Evolutionary conservation across 2,888 invertebrate species (phyloP), one percentile per base, ranked within the genome.

Genomic region (Netelia fuscicornis): DNA sequence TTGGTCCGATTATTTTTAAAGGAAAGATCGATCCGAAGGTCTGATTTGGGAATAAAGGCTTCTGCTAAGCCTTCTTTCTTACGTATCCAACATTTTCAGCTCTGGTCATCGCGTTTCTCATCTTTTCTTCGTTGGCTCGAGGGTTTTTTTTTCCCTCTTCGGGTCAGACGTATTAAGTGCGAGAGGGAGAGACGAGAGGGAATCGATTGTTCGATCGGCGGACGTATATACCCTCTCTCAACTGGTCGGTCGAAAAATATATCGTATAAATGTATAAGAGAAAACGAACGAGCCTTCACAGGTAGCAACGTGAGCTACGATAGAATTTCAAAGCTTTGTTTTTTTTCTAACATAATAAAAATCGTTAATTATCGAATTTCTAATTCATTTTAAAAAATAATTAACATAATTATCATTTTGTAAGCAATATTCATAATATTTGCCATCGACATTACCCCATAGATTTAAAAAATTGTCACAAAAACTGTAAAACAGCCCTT

Each of bases 201-300:
- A 75, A 75, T 75, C 75, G 64, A 75, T 75, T 75, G 62, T 64
- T 75, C 64, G 75, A 75, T 75, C 75, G 62, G 62, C 44, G 25
- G n/a, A 17, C 52, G 25, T 68, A 52, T n/a, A 30, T 17, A 48
- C 13, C 10, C 48, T 48, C 13, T 48, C 48, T 13, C 13, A 11
- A 48, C 10, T 48, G 48, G 48, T 48, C 48, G 13, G 48, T 48
- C 48, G 48, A 48, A 48, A 13, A 48, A 48, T 37, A 48, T 13
- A 48, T 48, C 13, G 13, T 48, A 48, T 48, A 48, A 13, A 13
- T 13, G 13, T 13, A 13, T 48, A 13, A 48, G 37, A 37, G 37
- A 48, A 13, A 48, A 48, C 13, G 48, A 48, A 13, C 48, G 13
- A 48, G 48, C 11, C 10, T 48, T 48, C 48, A 13, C 48, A 48